Evolutionary conservation across 1,140 invertebrate genomes (phyloP).

Genomic region (Cydia pomonella): DNA sequence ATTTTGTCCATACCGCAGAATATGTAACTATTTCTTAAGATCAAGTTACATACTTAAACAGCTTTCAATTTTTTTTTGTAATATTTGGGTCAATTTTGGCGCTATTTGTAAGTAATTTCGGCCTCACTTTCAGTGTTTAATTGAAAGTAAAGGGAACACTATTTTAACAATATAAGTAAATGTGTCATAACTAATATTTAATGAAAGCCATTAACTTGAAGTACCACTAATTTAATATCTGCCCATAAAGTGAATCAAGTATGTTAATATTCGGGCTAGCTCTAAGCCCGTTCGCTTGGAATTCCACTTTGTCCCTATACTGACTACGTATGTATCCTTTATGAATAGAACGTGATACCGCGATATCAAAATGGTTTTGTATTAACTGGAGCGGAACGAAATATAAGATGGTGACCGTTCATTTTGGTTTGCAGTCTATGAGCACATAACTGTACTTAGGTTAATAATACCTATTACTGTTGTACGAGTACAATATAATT

Average conservation of each 20-base stretch:
- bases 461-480: too few relatives aligned
- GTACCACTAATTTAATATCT: neutral
- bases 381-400: conserved; percentile 20
- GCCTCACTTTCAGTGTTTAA: too few relatives aligned
- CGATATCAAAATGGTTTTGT: conserved; percentile 22
- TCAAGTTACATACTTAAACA: too few relatives aligned
- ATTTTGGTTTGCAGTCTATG: neutral
- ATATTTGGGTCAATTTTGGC: too few relatives aligned
- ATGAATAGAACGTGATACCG: conserved; percentile 27
- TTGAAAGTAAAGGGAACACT: neutral
- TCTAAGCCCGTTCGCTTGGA: conserved; percentile 7
- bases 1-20: too few relatives aligned
- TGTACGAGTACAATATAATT: too few relatives aligned
- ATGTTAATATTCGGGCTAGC: conserved; percentile 22
- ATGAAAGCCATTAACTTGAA: conserved; percentile 10
- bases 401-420: conserved; percentile 14
- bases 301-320: conserved; percentile 5
- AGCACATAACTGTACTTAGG: neutral
- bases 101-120: too few relatives aligned
- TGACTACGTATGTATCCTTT: conserved; percentile 26
- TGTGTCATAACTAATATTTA: neutral
- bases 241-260: conserved; percentile 1
- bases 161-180: neutral
- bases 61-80: too few relatives aligned
- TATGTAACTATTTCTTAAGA: too few relatives aligned